A percentile compares a stretch with the other conserved stretches of the same genome.
These are phyloP conservation scores for Gibbula magus DNA, from an alignment of 2,888 invertebrate species.

Conservation along the genomic window DNA sequence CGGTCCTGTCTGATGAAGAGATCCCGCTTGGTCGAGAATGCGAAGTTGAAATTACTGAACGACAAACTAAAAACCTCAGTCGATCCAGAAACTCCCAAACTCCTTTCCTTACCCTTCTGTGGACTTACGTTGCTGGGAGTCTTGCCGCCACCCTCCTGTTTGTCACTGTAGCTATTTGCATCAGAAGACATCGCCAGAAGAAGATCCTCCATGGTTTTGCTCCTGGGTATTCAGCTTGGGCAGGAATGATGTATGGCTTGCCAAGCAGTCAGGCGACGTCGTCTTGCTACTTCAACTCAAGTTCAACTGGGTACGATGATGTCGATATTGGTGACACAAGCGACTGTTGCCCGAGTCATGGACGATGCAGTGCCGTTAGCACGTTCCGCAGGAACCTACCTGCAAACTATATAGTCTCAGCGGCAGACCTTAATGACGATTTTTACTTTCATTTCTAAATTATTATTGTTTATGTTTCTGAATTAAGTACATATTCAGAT, in stretches of 20 bases:
- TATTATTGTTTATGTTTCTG: too few species aligned
- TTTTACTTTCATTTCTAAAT: slow-evolving; percentile 34
- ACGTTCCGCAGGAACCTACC: slow-evolving; percentile 35
- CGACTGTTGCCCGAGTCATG: slow-evolving; percentile 19
- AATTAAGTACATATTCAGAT: too few species aligned
- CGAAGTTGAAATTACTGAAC: slow-evolving; percentile 1
- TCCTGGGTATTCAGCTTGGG: slow-evolving; percentile 37
- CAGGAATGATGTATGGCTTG: slow-evolving; percentile 24
- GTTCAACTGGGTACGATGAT: slow-evolving; percentile 22
- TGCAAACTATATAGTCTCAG: slow-evolving; percentile 36
- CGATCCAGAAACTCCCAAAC: neutral
- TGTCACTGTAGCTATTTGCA: slow-evolving; percentile 31
- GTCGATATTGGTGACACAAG: slow-evolving; percentile 12
- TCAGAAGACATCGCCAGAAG: slow-evolving; percentile 25
- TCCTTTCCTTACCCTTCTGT: slow-evolving; percentile 31
- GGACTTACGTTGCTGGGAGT: slow-evolving; percentile 34
- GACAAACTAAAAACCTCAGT: neutral
- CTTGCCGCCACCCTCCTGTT: slow-evolving; percentile 33
- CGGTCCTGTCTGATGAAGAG: slow-evolving; percentile 26
- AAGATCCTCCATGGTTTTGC: slow-evolving; percentile 16
- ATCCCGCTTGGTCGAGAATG: slow-evolving; percentile 35
- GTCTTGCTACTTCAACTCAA: slow-evolving; percentile 35
- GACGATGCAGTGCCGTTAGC: slow-evolving; percentile 34
- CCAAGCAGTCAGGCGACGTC: slow-evolving; percentile 25
- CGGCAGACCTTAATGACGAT: slow-evolving; percentile 33